Evolutionary conservation across 2,888 invertebrate genomes (phyloP).

Genomic region (Cheilosia grossa): DNA sequence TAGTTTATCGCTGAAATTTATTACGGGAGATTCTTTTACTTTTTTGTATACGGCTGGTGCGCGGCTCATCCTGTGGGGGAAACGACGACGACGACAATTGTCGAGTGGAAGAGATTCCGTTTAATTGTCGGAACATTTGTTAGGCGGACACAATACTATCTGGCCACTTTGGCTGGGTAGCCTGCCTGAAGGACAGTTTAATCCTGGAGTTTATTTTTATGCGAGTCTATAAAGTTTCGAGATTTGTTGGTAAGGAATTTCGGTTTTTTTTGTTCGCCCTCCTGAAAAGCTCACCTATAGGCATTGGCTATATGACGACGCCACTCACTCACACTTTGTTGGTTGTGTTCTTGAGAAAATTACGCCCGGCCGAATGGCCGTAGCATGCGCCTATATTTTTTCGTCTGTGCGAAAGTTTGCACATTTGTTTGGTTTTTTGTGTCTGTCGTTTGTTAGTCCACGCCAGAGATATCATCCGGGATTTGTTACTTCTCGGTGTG

Average conservation of each 20-base stretch:
- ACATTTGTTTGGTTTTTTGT: conserved; percentile 18
- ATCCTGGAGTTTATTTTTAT: conserved; percentile 74
- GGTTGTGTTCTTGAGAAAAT: background rate
- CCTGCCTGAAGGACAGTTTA: conserved; percentile 64
- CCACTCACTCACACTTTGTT: conserved; percentile 32
- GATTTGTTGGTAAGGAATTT: conserved; percentile 72
- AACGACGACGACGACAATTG: conserved; percentile 63
- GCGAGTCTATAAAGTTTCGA: conserved; percentile 73
- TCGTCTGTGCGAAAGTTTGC: conserved; percentile 57
- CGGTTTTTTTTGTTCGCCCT: conserved; percentile 13
- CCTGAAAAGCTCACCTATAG: conserved; percentile 48
- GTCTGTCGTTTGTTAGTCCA: conserved; percentile 12
- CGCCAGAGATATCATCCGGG: conserved; percentile 30
- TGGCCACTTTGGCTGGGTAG: conserved; percentile 35
- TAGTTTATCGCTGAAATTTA: conserved; percentile 73
- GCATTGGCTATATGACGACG: conserved; percentile 39
- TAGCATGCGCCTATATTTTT: conserved; percentile 40
- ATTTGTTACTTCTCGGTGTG: conserved; percentile 21
- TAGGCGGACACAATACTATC: conserved; percentile 46
- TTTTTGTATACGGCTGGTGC: conserved; percentile 13
- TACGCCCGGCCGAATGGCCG: background rate
- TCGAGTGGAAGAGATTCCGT: conserved; percentile 71
- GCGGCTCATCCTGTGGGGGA: conserved; percentile 35
- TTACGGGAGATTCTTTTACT: conserved; percentile 45
- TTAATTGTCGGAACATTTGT: conserved; percentile 74